Conservation (phyloP, 2,113 vertebrate genomes). For the human (Homo sapiens) region DNA sequence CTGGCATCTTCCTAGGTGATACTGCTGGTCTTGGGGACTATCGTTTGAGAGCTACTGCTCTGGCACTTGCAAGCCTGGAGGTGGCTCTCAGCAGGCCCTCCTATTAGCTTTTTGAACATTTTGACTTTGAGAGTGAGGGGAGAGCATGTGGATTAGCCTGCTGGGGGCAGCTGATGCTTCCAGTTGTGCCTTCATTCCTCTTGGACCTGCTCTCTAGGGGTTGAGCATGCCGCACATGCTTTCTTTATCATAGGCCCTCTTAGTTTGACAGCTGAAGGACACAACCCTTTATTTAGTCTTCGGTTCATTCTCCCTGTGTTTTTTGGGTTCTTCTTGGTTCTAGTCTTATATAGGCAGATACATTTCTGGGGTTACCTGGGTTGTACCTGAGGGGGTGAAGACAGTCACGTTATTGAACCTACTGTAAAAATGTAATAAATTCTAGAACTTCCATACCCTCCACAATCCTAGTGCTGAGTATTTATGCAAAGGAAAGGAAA, state of each 20-base stretch:
- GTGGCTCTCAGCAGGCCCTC: neutral
- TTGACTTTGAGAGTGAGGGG: neutral
- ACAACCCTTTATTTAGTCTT: neutral
- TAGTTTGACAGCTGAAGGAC: neutral
- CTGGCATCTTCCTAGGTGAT: neutral
- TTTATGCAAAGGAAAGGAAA: neutral
- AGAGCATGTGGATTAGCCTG: neutral
- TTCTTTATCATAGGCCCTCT: neutral
- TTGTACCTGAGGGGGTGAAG: neutral
- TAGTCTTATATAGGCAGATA: neutral
- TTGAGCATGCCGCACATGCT: fast-evolving
- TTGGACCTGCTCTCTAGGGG: neutral
- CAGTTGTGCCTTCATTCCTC: neutral
- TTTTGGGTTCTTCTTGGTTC: neutral
- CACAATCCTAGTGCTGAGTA: neutral
- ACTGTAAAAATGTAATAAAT: neutral
- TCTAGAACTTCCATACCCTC: neutral
- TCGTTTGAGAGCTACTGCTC: neutral
- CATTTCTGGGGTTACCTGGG: neutral
- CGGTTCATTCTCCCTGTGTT: neutral
- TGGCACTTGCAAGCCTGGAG: neutral
- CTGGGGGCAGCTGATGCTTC: neutral
- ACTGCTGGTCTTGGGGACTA: too few species aligned
- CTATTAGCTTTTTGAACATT: neutral
- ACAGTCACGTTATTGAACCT: neutral